Evolutionary conservation across 92 coral and sea anemone species (phyloP), one percentile per base, ranked within the genome.

Genomic region (Zoanthus solanderi): DNA sequence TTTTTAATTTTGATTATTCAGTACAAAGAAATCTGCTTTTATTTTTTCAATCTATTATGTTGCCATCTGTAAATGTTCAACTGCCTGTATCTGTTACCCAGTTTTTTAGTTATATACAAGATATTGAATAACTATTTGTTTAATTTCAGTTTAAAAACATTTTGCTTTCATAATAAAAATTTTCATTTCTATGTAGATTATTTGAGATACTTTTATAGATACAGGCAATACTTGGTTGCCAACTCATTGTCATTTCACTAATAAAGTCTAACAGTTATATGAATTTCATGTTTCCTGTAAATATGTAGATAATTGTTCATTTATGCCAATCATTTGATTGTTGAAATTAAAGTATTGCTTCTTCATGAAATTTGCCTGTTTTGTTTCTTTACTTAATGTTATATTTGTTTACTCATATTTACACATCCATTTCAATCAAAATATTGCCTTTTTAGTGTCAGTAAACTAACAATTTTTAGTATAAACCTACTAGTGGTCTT

Each of bases 1-100:
- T 84, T 84, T 84, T 84, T 52, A 84, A 84, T 72, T 84, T 84
- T 65, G 88, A 84, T 72, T 71, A 84, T 72, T 44, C 56, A 13
- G 53, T 47, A n/a, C 78, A 83, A 65, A 67, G 87, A 17, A 84
- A 72, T 72, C 44, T 84, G 63, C 53, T 84, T 18, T 47, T 72
- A 53, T 84, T 71, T 84, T 84, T 84, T 46, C 88, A 84, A 72
- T 48, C 18, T 52, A 71, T 84, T 45, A 84, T 84, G 88, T 72
- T 84, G 37, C 79, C 79, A 71, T 71, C 79, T 47, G 47, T 13
- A 16, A 67, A 48, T 84, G 47, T 46, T n/a, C 32, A 72, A 69
- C 50, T 71, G 28, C 80, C 71, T 71, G 79, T 84, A 28, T 65
- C 80, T 45, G 32, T 84, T 8, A 47, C 79, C 17, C 88, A 23